These are phyloP conservation scores for Platysteira castanea DNA, from an alignment of 2,113 vertebrate genomes.

Conservation along the genomic window DNA sequence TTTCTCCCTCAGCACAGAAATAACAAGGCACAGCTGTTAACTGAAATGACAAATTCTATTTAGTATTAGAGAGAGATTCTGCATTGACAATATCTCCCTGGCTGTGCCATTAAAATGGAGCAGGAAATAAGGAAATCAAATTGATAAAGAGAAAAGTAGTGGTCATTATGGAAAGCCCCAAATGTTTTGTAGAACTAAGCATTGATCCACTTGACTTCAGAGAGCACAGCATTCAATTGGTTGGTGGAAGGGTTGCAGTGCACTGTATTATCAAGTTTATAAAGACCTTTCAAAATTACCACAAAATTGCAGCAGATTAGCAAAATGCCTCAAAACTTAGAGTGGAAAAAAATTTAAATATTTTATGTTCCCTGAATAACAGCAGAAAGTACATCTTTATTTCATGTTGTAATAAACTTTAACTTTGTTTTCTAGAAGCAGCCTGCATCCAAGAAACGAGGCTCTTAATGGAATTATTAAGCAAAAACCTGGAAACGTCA, in stretches of 20 bases:
- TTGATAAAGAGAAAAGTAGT: background rate
- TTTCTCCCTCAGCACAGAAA: conserved; percentile 6
- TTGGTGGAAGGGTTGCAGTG: background rate
- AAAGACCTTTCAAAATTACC: background rate
- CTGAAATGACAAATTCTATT: background rate
- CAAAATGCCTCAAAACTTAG: background rate
- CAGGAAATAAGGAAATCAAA: background rate
- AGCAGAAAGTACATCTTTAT: background rate
- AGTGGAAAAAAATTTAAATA: background rate
- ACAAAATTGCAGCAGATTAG: background rate
- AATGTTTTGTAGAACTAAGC: background rate
- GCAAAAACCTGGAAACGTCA: background rate
- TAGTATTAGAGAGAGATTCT: background rate
- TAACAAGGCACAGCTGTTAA: background rate
- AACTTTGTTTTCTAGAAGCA: background rate
- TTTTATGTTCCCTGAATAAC: background rate
- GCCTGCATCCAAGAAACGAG: background rate
- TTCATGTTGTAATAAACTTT: background rate
- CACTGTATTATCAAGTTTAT: background rate
- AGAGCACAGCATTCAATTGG: background rate
- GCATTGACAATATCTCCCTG: background rate
- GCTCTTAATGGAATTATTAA: background rate
- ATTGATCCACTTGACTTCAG: background rate
- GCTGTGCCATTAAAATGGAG: background rate
- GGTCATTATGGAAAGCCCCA: background rate